Evolutionary conservation across 2,113 vertebrate species (phyloP).

Genomic region (Tautogolabrus adspersus): DNA sequence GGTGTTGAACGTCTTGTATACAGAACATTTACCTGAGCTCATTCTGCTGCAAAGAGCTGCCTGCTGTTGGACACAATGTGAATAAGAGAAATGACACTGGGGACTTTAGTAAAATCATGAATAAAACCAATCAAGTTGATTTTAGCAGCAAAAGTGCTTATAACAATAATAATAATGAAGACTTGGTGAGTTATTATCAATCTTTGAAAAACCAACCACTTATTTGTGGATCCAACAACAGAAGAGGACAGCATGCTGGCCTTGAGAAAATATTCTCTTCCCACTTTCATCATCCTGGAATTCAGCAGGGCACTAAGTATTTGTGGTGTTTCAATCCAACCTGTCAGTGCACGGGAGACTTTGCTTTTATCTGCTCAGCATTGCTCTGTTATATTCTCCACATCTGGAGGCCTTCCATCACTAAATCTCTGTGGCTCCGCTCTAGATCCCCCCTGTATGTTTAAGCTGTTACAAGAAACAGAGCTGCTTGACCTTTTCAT

Average conservation of each 20-base stretch:
- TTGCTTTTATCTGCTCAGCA: conserved; percentile 82
- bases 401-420: conserved; percentile 85
- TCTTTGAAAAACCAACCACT: conserved; percentile 30
- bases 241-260: conserved; percentile 26
- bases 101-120: no score
- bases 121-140: background rate
- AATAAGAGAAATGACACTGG: background rate
- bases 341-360: conserved; percentile 77
- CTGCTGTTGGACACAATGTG: background rate
- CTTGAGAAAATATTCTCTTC: conserved; percentile 40
- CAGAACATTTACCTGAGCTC: background rate
- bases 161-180: background rate
- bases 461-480: conserved; percentile 84
- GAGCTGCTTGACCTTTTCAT: conserved; percentile 79
- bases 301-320: conserved; percentile 77
- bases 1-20: background rate
- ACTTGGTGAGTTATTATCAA: background rate
- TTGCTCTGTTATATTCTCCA: conserved; percentile 68
- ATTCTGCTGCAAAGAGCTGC: no score
- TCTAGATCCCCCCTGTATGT: conserved; percentile 70
- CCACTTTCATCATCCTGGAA: conserved; percentile 70
- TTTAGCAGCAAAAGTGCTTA: conserved; percentile 5
- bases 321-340: conserved; percentile 80
- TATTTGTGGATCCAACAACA: conserved; percentile 7
- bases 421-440: conserved; percentile 80